Evolutionary conservation across 2,797 vertebrate genomes (phyloP).

Genomic region (Anolis apletophallus): DNA sequence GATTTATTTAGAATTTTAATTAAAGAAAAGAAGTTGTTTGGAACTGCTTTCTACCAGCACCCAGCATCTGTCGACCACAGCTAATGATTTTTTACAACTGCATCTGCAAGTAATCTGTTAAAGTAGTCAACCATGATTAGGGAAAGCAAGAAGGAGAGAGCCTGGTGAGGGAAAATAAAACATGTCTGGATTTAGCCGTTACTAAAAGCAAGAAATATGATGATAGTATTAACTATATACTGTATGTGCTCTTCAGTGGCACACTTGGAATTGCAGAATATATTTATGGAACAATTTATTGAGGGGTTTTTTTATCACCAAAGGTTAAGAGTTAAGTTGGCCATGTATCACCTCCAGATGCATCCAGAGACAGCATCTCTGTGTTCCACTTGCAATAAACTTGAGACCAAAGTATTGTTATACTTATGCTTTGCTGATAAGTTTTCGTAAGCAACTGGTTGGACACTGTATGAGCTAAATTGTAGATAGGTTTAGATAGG

Average conservation of each 20-base stretch:
- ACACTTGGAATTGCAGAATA: not conserved
- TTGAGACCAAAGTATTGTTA: no score
- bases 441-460: no score
- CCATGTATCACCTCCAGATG: no score
- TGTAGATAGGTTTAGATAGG: no score
- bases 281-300: no score
- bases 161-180: constrained; percentile 46
- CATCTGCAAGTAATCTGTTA: constrained; percentile 62
- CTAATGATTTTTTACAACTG: constrained; percentile 67
- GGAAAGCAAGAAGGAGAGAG: constrained; percentile 21
- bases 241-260: not conserved
- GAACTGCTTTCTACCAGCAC: constrained; percentile 51
- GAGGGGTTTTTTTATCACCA: no score
- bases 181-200: constrained; percentile 35
- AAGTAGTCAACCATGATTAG: constrained; percentile 48
- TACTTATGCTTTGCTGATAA: no score
- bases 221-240: not conserved
- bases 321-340: no score
- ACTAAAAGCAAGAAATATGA: constrained; percentile 29
- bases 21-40: constrained; percentile 66
- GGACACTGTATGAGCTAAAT: no score
- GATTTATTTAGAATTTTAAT: constrained; percentile 75
- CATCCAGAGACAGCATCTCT: no score
- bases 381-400: no score
- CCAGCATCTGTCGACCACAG: constrained; percentile 51